Evolutionary conservation across 2,113 vertebrate species (phyloP), one percentile per base, ranked within the genome.

Genomic region (Scomber scombrus): DNA sequence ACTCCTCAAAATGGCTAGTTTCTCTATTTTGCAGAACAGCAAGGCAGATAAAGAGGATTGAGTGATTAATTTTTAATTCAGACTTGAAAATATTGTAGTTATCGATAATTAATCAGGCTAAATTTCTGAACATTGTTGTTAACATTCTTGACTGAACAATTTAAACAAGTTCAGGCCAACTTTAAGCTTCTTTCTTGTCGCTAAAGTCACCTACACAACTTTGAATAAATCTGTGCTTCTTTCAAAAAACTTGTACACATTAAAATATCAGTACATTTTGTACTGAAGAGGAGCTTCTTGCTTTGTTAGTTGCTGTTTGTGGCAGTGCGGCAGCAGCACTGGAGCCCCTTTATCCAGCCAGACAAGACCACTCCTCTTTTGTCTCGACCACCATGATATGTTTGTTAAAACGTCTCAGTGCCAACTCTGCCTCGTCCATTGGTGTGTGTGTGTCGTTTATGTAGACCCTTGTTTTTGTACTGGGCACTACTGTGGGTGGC

Each of bases 391-490:
- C 23, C 71, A 58, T 65, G 21, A 26, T 78, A 69, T 65, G 9
- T 3, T 43, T 85, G 54, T 79, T 12, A 61, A 49, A 23, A 21
- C 4, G 49, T 61, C 77, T 72, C 26, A 0, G 52, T 81, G 66
- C 78, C 81, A 78, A 23, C 49, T 54, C 40, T 79, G n/a, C 6
- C 45, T 66, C 6, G 5, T 75, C 40, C 34, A 45, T 69, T 29
- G 3, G 40, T 81, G 56, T 81, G 60, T 46, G 75, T 43, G 18
- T 29, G 55, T 19, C 9, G n/a, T 12, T 50, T 78, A 56, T 76
- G 14, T 80, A 49, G 23, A 76, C 50, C 4, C 74, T 80, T 90
- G 83, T 90, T 91, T 89, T 90, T 80, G 75, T 78, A 29, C 75
- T 60, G 52, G 26, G 51, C 68, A 74, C 50, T 50, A n/a, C 46